Evolutionary conservation across 2,888 invertebrate genomes (phyloP).

Genomic region (Orthonevra nobilis): DNA sequence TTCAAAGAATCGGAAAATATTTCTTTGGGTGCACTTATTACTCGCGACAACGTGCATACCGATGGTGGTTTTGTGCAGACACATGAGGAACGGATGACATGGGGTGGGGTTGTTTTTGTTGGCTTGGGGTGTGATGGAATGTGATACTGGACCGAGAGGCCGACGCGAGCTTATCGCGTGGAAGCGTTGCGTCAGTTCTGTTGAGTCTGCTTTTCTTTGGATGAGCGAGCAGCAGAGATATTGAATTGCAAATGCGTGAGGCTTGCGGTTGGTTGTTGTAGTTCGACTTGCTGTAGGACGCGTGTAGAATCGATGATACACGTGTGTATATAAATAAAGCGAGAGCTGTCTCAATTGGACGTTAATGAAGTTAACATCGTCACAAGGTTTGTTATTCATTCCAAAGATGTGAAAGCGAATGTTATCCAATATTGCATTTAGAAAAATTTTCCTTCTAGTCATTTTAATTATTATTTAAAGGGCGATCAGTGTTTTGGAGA

Average conservation of each 20-base stretch:
- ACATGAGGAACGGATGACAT: constrained; percentile 23
- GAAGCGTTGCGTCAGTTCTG: constrained; percentile 30
- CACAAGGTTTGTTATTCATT: too few species aligned
- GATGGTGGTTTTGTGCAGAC: constrained; percentile 19
- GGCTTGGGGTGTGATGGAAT: constrained; percentile 57
- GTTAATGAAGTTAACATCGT: too few species aligned
- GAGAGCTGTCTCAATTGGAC: background rate
- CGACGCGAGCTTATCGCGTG: constrained; percentile 69
- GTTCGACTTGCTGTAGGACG: background rate
- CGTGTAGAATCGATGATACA: background rate
- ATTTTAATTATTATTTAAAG: too few species aligned
- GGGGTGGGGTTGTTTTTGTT: constrained; percentile 44
- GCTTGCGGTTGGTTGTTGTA: constrained; percentile 1
- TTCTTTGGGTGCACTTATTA: constrained; percentile 59
- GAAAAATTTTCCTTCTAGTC: too few species aligned
- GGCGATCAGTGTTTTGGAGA: too few species aligned
- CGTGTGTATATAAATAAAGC: background rate
- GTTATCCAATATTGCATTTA: too few species aligned
- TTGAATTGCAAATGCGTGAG: constrained; percentile 29
- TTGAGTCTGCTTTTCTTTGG: background rate
- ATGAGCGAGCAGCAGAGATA: constrained; percentile 16
- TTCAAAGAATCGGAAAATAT: constrained; percentile 27
- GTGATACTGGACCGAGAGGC: constrained; percentile 45
- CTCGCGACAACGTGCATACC: constrained; percentile 33
- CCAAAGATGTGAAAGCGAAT: too few species aligned